Conservation (phyloP, 2,888 invertebrate species). For the Drosophila meridiana region DNA sequence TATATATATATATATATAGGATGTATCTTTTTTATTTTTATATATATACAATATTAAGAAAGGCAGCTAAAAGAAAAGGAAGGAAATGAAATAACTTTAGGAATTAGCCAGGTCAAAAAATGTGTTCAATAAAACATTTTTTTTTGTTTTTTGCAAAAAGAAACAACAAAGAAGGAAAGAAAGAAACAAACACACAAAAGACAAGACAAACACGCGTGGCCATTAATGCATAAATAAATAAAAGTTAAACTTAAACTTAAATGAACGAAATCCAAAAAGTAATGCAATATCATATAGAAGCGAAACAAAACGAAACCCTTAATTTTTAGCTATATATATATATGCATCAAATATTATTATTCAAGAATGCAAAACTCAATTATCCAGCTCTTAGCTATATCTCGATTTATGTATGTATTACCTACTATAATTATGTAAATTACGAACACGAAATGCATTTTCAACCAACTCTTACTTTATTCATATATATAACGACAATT, state of each 20-base stretch:
- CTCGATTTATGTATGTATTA: slow-evolving; percentile 45
- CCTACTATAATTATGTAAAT: slow-evolving; percentile 54
- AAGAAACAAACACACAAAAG: slow-evolving; percentile 26
- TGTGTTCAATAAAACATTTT: slow-evolving; percentile 56
- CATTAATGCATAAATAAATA: slow-evolving; percentile 41
- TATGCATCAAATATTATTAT: slow-evolving; percentile 21
- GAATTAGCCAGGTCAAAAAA: slow-evolving; percentile 59
- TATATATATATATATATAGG: slow-evolving; percentile 23
- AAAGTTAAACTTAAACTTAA: slow-evolving; percentile 36
- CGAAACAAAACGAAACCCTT: slow-evolving; percentile 54
- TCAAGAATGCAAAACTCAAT: slow-evolving; percentile 2
- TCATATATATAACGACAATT: background rate
- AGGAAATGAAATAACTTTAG: slow-evolving; percentile 35
- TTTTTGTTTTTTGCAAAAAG: slow-evolving; percentile 31
- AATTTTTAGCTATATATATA: slow-evolving; percentile 50
- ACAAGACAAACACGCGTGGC: slow-evolving; percentile 60
- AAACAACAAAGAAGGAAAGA: slow-evolving; percentile 30
- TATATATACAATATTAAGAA: slow-evolving; percentile 43
- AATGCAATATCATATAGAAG: slow-evolving; percentile 23
- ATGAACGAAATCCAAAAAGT: slow-evolving; percentile 23
- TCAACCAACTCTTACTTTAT: slow-evolving; percentile 30
- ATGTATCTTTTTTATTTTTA: slow-evolving; percentile 57
- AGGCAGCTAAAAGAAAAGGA: slow-evolving; percentile 31
- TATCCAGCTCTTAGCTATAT: slow-evolving; percentile 45
- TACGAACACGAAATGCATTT: slow-evolving; percentile 30